Evolutionary conservation across 2,797 vertebrate species (phyloP).

Genomic region (Crenichthys baileyi): DNA sequence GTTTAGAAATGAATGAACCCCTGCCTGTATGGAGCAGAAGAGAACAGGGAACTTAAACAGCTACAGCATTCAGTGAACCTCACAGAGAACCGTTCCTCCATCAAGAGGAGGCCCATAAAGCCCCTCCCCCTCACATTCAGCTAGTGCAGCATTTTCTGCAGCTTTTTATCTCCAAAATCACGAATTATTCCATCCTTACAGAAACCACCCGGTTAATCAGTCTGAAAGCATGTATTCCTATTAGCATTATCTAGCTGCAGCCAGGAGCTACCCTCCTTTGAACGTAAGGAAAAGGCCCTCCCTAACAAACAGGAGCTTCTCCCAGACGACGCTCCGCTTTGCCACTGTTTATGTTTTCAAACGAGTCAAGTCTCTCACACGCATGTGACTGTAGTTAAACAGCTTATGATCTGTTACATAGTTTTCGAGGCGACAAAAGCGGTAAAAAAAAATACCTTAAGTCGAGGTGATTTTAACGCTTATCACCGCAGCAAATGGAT

Average conservation of each 20-base stretch:
- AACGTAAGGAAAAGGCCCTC: slow-evolving; percentile 50
- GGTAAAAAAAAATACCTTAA: background rate
- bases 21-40: slow-evolving; percentile 23
- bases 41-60: background rate
- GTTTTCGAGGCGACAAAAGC: background rate
- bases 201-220: accelerated
- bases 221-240: accelerated
- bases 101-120: slow-evolving; percentile 29
- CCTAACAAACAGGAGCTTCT: slow-evolving; percentile 28
- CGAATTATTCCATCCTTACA: accelerated
- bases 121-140: slow-evolving; percentile 50
- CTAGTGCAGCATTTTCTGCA: slow-evolving; percentile 11
- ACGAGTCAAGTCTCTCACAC: slow-evolving; percentile 6
- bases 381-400: background rate
- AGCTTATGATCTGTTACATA: background rate
- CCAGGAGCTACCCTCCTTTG: background rate
- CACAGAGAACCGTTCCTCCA: slow-evolving; percentile 2
- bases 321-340: slow-evolving; percentile 42
- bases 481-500: slow-evolving; percentile 23
- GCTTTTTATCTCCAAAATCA: background rate
- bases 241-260: background rate
- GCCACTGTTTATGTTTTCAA: slow-evolving; percentile 21
- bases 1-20: background rate
- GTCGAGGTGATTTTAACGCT: slow-evolving; percentile 9
- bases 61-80: background rate